These are phyloP conservation scores for Cydia fagiglandana DNA, from an alignment of 1,140 invertebrate species.

Conservation along the genomic window DNA sequence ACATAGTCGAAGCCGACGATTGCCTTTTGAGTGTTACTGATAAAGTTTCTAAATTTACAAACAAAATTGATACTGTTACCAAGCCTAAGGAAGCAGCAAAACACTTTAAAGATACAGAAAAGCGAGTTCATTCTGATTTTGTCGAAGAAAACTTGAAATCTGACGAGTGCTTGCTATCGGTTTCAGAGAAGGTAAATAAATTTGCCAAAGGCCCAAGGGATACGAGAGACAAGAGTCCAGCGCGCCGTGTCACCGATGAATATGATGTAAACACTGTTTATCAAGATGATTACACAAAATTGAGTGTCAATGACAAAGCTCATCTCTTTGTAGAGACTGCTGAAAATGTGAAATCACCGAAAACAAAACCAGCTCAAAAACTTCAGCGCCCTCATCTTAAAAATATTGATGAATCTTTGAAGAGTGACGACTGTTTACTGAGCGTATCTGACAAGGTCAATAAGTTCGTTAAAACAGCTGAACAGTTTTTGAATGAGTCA, in stretches of 20 bases:
- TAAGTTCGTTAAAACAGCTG: constrained; percentile 81
- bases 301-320: constrained; percentile 84
- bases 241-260: constrained; percentile 66
- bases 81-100: constrained; percentile 60
- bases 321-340: constrained; percentile 82
- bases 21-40: constrained; percentile 77
- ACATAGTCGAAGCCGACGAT: constrained; percentile 63
- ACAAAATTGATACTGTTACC: constrained; percentile 55
- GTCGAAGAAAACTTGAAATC: constrained; percentile 62
- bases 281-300: constrained; percentile 81
- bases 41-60: constrained; percentile 79
- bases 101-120: constrained; percentile 62
- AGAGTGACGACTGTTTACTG: constrained; percentile 79
- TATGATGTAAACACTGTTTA: constrained; percentile 76
- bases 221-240: constrained; percentile 59
- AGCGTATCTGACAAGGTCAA: constrained; percentile 82
- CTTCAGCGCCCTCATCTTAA: constrained; percentile 75
- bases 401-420: constrained; percentile 79
- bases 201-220: constrained; percentile 74
- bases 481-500: constrained; percentile 74
- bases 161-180: constrained; percentile 80
- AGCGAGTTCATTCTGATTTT: constrained; percentile 57
- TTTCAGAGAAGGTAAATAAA: constrained; percentile 82
- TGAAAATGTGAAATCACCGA: constrained; percentile 78
- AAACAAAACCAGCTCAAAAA: constrained; percentile 70